Percentiles rank a stretch among this genome's conserved stretches.
Evolutionary conservation across 2,888 invertebrate species (phyloP).

Genomic region (Endomychus coccineus): DNA sequence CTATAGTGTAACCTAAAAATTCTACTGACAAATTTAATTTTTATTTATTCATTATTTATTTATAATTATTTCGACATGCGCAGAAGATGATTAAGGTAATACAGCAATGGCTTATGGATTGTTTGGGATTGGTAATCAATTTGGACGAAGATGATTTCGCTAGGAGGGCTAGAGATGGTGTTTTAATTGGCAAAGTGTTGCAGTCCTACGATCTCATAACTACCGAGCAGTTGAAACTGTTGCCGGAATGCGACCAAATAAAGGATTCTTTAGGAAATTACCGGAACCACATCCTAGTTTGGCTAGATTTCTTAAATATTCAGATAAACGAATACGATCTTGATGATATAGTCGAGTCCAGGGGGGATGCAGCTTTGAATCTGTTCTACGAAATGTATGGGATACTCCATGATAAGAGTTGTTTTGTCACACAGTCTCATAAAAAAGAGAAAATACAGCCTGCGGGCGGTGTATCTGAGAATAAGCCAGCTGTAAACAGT

Average conservation of each 20-base stretch:
- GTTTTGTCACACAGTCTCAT: constrained; percentile 48
- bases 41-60: no score
- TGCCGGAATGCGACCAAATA: constrained; percentile 34
- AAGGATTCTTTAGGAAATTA: constrained; percentile 43
- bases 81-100: constrained; percentile 58
- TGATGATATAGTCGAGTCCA: constrained; percentile 46
- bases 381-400: constrained; percentile 57
- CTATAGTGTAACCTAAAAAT: no score
- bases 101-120: constrained; percentile 53
- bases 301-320: constrained; percentile 50
- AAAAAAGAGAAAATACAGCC: constrained; percentile 32
- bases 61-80: no score
- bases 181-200: constrained; percentile 50
- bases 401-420: constrained; percentile 51
- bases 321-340: constrained; percentile 44
- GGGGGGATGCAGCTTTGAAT: constrained; percentile 47
- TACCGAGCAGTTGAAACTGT: constrained; percentile 47
- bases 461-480: no score
- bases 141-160: constrained; percentile 51
- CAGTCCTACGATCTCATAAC: constrained; percentile 53
- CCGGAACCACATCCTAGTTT: constrained; percentile 44
- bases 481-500: constrained; percentile 37
- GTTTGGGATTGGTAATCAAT: constrained; percentile 49
- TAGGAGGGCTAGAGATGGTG: constrained; percentile 51
- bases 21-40: no score